Base-by-base conservation (phyloP, 2,888 invertebrate genomes). In the Alviniconcha strummeri region DNA sequence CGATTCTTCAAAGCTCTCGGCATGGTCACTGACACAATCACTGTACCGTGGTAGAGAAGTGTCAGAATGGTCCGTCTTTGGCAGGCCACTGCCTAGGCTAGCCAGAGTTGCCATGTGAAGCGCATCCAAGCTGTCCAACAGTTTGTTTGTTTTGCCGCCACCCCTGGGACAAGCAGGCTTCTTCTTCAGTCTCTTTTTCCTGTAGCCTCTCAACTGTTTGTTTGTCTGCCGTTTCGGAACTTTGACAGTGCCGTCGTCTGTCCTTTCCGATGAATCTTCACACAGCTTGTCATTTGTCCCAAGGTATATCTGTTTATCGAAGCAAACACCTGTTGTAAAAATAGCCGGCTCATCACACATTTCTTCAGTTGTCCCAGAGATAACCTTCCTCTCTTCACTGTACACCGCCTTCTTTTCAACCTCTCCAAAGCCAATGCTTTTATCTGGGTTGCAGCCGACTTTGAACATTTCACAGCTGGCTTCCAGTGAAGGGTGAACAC, bases 71-170 rank as follows among this genome's bases (percentile, higher is more conserved):
- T 17, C 55, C 2, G 69, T 88, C 88, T 89, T 78, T 36, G 86
- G 85, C 81, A 83, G 87, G n/a, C 75, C 75, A 52, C 87, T 89
- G 19, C 89, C 90, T 17, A 92, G 87, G 76, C 90, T 91, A 64
- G 90, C 92, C 74, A 92, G 79, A 7, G 92, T 92, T 1, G 92
- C 92, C 88, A 91, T 89, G 88, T 92, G 92, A 4, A 92, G 87
- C 36, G 90, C 83, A 52, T 91, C 90, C 71, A 92, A 84, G 82
- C 90, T 91, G 78, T 88, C 89, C 87, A 91, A 88, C 56, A 91
- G 83, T 84, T 91, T 91, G 9, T 85, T 87, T 15, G 78, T 83
- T 57, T 81, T 84, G 8, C 81, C 76, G 11, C 36, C 36, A 64
- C 71, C 36, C 69, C 74, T 83, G 81, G 36, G 55, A 9, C 71